A percentile compares a stretch with the other conserved stretches of the same genome.
Evolutionary conservation across 2,113 vertebrate genomes (phyloP).

Genomic region (Podarcis cretensis): DNA sequence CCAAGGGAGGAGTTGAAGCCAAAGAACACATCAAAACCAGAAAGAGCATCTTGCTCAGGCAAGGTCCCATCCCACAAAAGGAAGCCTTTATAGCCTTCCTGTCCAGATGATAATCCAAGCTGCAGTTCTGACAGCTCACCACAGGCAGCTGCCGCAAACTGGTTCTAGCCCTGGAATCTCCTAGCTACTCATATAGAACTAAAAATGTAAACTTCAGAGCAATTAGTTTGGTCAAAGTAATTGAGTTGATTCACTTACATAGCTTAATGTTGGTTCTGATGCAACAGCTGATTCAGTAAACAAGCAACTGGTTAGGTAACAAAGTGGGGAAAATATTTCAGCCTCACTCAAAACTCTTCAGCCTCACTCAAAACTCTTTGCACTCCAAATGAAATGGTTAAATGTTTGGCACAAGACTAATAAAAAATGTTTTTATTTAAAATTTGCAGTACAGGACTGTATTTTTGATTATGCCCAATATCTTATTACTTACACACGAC

Average conservation of each 20-base stretch:
- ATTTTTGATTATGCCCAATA: background rate
- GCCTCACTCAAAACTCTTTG: background rate
- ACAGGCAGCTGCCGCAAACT: background rate
- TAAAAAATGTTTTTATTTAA: background rate
- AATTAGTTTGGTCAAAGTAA: background rate
- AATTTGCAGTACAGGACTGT: background rate
- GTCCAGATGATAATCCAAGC: background rate
- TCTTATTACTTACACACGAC: background rate
- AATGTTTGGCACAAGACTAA: background rate
- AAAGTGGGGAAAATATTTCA: background rate
- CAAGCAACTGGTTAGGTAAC: background rate
- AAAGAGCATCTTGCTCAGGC: background rate
- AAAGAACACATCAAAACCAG: background rate
- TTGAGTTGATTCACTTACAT: background rate
- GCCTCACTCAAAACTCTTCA: background rate
- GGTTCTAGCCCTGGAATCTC: background rate
- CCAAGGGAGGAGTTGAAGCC: background rate
- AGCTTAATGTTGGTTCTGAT: background rate
- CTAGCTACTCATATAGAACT: background rate
- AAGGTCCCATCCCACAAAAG: background rate
- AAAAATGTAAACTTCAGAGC: background rate
- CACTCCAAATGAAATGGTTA: background rate
- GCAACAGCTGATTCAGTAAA: background rate
- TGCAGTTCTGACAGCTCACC: background rate
- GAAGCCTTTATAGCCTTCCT: background rate